Percentiles rank a stretch among this genome's conserved stretches.
phyloP scores from a whole-genome alignment of 1,140 invertebrate genomes.

The Uloborus diversus region DNA sequence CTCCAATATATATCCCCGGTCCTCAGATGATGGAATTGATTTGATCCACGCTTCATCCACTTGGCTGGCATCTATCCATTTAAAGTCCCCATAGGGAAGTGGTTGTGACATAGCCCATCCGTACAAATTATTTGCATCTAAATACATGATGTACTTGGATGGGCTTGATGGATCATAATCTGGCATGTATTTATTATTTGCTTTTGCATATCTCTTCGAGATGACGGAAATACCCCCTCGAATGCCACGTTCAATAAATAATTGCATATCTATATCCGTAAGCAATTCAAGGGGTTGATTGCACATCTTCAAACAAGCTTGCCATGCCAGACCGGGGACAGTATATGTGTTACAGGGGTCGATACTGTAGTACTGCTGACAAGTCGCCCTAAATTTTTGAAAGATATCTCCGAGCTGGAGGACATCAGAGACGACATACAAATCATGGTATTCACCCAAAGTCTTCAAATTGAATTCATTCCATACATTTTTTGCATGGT shows the following conservation, averaged over 20 bases:
- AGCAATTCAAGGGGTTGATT: background rate
- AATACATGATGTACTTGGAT: no score
- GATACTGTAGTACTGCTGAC: background rate
- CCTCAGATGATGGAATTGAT: background rate
- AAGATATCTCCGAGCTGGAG: background rate
- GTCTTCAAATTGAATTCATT: background rate
- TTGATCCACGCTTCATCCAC: background rate
- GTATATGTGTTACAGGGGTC: background rate
- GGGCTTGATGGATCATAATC: no score
- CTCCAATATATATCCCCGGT: conserved; percentile 59
- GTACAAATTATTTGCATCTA: no score
- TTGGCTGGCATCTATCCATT: no score
- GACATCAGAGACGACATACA: background rate
- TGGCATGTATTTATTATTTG: no score
- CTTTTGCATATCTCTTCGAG: no score
- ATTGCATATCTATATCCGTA: background rate
- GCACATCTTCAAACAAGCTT: background rate
- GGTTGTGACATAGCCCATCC: no score
- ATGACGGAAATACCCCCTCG: no score
- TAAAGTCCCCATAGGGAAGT: no score
- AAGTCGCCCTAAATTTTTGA: background rate
- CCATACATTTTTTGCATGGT: background rate
- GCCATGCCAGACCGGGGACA: background rate
- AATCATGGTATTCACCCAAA: conserved; percentile 1
- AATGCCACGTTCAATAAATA: background rate